These are phyloP conservation scores for Macrotus californicus DNA, from an alignment of 2,113 vertebrate species.

Conservation along the genomic window DNA sequence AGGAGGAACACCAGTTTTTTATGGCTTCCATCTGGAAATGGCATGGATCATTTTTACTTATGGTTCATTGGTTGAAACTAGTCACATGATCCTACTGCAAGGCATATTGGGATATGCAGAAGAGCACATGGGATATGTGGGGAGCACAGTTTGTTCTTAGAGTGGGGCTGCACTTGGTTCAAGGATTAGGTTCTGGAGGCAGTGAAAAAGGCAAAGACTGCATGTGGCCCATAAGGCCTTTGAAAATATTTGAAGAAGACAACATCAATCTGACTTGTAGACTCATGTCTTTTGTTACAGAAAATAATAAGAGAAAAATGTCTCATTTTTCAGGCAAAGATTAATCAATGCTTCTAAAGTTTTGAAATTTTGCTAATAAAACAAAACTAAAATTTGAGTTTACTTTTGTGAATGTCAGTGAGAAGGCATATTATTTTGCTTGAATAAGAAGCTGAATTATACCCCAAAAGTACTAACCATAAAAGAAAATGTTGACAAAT, in stretches of 20 bases:
- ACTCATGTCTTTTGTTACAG: not conserved
- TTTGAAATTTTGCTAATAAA: not conserved
- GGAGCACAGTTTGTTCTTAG: not conserved
- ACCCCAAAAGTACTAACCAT: not conserved
- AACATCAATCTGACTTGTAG: not conserved
- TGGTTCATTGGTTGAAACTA: not conserved
- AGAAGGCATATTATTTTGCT: not conserved
- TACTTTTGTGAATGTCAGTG: not conserved
- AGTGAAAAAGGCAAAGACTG: not conserved
- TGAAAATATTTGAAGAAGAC: not conserved
- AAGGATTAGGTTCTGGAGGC: not conserved
- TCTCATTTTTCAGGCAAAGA: not conserved
- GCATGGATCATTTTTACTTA: not conserved
- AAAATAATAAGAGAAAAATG: conserved; percentile 19
- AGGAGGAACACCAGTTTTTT: not conserved
- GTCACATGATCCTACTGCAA: not conserved
- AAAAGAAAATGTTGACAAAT: not conserved
- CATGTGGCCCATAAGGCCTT: not conserved
- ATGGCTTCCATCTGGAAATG: not conserved
- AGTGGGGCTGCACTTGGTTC: not conserved
- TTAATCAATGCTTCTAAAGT: not conserved
- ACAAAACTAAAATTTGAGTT: not conserved
- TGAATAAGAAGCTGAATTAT: not conserved
- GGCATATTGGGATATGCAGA: not conserved
- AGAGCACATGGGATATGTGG: not conserved